phyloP scores from a whole-genome alignment of 2,888 invertebrate species.

The Aspidiotus destructor region DNA sequence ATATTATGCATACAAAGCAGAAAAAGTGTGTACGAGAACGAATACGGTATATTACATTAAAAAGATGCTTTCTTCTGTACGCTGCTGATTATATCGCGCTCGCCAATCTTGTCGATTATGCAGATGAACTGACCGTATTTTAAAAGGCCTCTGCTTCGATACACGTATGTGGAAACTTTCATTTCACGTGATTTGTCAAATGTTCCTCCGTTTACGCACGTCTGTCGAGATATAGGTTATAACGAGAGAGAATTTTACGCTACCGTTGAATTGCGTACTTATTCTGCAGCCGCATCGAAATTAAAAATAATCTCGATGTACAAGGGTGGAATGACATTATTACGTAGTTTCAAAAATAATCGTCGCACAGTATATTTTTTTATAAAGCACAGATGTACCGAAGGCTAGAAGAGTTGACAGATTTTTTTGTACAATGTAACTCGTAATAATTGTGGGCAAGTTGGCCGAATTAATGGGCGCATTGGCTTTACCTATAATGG shows the following conservation, averaged over 20 bases:
- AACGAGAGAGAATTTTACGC: too few relatives aligned
- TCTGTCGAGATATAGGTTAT: too few relatives aligned
- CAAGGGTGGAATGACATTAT: neutral
- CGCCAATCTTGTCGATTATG: conserved; percentile 1
- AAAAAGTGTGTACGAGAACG: neutral
- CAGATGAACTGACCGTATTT: neutral
- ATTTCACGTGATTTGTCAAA: neutral
- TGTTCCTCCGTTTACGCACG: too few relatives aligned
- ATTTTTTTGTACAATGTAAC: neutral
- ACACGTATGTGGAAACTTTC: neutral
- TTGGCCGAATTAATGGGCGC: neutral
- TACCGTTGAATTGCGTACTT: too few relatives aligned
- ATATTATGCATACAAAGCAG: neutral
- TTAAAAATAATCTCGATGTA: too few relatives aligned
- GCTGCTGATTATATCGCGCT: neutral
- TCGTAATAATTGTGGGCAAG: neutral
- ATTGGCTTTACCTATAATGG: neutral
- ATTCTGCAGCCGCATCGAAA: too few relatives aligned
- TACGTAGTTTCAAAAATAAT: too few relatives aligned
- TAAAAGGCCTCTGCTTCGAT: neutral
- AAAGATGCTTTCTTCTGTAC: too few relatives aligned
- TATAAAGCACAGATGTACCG: neutral
- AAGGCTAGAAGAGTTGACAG: neutral
- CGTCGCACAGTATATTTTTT: neutral
- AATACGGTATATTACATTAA: too few relatives aligned